Percentiles rank a stretch among this genome's conserved stretches.
Conservation (phyloP, 2,113 vertebrate species). For the Anhinga anhinga region DNA sequence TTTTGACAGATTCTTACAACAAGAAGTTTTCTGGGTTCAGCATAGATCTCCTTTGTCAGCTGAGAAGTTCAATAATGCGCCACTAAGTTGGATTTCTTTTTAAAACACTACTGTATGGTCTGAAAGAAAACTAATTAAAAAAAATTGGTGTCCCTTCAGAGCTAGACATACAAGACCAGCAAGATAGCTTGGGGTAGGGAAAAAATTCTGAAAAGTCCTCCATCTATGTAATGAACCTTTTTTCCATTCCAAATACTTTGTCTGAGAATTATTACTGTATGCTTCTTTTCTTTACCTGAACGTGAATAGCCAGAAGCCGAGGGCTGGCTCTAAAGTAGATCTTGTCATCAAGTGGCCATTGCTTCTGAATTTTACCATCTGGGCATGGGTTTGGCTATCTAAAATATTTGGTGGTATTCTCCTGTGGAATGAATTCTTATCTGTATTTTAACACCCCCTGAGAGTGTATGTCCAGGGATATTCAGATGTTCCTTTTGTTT, state of each 20-base stretch:
- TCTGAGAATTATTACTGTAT: background rate
- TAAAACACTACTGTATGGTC: background rate
- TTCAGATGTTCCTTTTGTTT: background rate
- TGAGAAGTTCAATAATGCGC: background rate
- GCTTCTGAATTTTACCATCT: background rate
- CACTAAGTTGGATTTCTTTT: background rate
- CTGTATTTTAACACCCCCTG: background rate
- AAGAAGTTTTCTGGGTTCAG: background rate
- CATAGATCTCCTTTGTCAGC: background rate
- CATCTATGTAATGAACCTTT: background rate
- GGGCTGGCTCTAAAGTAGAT: too few relatives aligned
- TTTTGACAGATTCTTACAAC: background rate
- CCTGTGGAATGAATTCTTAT: background rate
- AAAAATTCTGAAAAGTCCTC: background rate
- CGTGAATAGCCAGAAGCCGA: too few relatives aligned
- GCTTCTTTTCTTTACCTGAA: background rate
- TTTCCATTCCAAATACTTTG: background rate
- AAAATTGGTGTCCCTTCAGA: background rate
- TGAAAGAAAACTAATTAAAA: background rate
- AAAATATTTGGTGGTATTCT: background rate
- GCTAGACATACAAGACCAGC: background rate
- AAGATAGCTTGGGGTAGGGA: background rate
- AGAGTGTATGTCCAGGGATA: background rate
- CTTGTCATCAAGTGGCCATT: background rate
- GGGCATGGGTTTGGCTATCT: accelerated